These are phyloP conservation scores for Eugnorisma glareosa DNA, from an alignment of 2,888 invertebrate genomes.

Conservation along the genomic window DNA sequence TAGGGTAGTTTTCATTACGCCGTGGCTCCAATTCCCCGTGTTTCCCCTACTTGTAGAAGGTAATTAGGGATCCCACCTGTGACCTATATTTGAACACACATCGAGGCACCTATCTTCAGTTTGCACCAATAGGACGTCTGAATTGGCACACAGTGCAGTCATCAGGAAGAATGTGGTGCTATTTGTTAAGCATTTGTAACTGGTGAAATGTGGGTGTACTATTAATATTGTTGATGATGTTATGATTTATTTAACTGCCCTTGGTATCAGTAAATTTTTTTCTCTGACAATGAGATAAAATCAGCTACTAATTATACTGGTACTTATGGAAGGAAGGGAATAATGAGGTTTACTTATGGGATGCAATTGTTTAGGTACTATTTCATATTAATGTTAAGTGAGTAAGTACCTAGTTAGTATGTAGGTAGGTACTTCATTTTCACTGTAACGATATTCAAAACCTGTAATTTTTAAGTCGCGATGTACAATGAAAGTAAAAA, in stretches of 20 bases:
- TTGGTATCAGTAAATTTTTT: not conserved
- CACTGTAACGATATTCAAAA: not conserved
- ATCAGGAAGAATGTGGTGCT: not conserved
- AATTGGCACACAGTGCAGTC: not conserved
- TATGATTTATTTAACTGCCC: not conserved
- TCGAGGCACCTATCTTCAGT: not conserved
- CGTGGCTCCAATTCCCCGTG: no score
- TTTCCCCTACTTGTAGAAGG: not conserved
- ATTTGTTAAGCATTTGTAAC: not conserved
- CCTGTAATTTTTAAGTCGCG: no score
- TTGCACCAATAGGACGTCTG: slow-evolving; percentile 1
- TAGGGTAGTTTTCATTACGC: no score
- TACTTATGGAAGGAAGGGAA: no score
- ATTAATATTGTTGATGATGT: not conserved
- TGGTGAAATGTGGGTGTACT: not conserved
- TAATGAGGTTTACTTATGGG: no score
- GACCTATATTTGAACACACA: not conserved
- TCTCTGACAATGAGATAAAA: not conserved
- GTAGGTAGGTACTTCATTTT: not conserved
- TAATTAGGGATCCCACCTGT: not conserved
- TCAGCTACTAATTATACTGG: no score
- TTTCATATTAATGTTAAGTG: no score
- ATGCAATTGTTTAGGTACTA: no score
- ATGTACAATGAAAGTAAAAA: not conserved
- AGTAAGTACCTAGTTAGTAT: not conserved